Conservation (phyloP, 2,113 vertebrate species). For the Eulacestoma nigropectus region DNA sequence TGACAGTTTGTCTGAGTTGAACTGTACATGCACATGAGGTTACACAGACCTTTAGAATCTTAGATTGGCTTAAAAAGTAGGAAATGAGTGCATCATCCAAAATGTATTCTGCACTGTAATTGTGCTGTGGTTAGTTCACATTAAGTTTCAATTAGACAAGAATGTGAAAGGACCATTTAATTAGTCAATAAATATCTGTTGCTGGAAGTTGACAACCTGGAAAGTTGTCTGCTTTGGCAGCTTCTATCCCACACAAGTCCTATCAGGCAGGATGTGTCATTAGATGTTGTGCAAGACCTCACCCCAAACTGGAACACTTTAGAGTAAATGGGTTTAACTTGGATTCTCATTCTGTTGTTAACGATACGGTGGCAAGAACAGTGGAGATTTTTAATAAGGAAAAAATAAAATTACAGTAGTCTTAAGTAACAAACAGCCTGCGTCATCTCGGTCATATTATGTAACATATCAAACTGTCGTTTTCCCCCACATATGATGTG, state of each 20-base stretch:
- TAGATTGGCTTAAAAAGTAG: slow-evolving; percentile 55
- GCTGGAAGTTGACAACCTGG: slow-evolving; percentile 56
- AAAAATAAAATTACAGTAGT: background rate
- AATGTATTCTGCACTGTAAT: background rate
- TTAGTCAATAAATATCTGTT: slow-evolving; percentile 56
- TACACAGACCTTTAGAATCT: background rate
- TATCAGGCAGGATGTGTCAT: slow-evolving; percentile 55
- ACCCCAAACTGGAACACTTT: slow-evolving; percentile 1
- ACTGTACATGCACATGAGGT: background rate
- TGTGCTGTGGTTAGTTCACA: slow-evolving; percentile 49
- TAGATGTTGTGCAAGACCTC: slow-evolving; percentile 39
- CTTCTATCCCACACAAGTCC: slow-evolving; percentile 56
- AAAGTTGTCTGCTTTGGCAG: slow-evolving; percentile 40
- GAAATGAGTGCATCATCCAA: background rate
- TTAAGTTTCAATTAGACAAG: slow-evolving; percentile 66
- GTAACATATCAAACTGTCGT: background rate
- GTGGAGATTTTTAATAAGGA: slow-evolving; percentile 21
- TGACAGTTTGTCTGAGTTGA: background rate
- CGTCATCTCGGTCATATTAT: background rate
- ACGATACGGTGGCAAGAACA: slow-evolving; percentile 8
- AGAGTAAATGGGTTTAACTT: background rate
- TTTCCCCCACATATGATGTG: background rate
- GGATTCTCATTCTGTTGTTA: slow-evolving; percentile 26
- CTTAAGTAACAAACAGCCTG: background rate
- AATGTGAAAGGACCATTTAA: slow-evolving; percentile 68